Evolutionary conservation across 2,888 invertebrate genomes (phyloP).

Genomic region (Callimorpha dominula): DNA sequence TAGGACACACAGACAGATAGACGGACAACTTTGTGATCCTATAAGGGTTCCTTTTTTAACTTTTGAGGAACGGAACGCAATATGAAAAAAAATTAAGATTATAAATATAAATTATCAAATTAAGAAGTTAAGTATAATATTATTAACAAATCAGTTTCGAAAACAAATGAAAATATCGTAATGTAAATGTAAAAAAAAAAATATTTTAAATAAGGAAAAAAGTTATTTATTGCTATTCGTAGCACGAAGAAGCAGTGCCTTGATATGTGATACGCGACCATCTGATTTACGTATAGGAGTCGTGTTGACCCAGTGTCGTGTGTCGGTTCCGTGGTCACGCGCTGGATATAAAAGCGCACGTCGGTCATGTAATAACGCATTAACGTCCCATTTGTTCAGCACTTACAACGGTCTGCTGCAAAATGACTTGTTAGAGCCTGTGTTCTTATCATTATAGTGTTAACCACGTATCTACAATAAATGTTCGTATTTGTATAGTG

Average conservation of each 20-base stretch:
- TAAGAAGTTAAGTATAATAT: too few species aligned
- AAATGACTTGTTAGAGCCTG: constrained; percentile 23
- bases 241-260: constrained; percentile 19
- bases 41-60: too few species aligned
- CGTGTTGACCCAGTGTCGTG: constrained; percentile 22
- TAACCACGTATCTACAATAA: constrained; percentile 28
- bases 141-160: too few species aligned
- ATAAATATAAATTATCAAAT: too few species aligned
- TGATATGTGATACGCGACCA: constrained; percentile 10
- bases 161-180: too few species aligned
- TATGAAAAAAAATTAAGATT: too few species aligned
- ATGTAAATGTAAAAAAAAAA: too few species aligned
- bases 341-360: constrained; percentile 17
- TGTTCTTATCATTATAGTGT: constrained; percentile 33
- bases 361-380: constrained; percentile 33
- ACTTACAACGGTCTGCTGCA: constrained; percentile 9
- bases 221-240: constrained; percentile 36
- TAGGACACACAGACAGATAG: too few species aligned
- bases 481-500: constrained; percentile 36
- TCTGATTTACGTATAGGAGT: constrained; percentile 27
- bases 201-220: too few species aligned
- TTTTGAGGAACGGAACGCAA: too few species aligned
- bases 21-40: too few species aligned
- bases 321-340: constrained; percentile 18
- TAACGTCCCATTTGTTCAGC: constrained; percentile 38